Conservation (phyloP, 2,888 invertebrate genomes). For the Osmoderma eremita region DNA sequence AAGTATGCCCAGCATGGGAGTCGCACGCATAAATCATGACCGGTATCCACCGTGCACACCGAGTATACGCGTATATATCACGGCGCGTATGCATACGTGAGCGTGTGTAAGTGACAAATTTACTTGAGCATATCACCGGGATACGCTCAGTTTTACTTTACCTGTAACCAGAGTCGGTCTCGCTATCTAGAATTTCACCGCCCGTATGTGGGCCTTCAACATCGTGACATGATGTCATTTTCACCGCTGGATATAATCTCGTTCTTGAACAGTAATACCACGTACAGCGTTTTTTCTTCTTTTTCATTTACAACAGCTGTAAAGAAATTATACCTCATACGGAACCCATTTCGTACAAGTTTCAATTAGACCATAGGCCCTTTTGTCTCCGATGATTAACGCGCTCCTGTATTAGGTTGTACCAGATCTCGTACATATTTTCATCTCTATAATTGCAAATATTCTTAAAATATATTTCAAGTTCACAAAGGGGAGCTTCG, state of each 20-base stretch:
- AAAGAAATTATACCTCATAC: constrained; percentile 10
- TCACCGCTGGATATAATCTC: constrained; percentile 42
- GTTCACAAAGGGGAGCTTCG: too few relatives aligned
- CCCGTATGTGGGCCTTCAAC: constrained; percentile 54
- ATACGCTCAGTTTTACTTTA: constrained; percentile 57
- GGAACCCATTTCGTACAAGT: constrained; percentile 7
- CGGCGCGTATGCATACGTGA: constrained; percentile 9
- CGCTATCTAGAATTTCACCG: constrained; percentile 57
- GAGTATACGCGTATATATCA: constrained; percentile 22
- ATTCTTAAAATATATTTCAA: too few relatives aligned
- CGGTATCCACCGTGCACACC: constrained; percentile 48
- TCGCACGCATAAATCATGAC: constrained; percentile 53
- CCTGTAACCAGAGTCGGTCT: constrained; percentile 56
- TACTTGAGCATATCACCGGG: constrained; percentile 61
- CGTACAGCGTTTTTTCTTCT: constrained; percentile 22
- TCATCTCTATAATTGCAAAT: too few relatives aligned
- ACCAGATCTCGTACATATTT: too few relatives aligned
- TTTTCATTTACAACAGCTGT: constrained; percentile 21
- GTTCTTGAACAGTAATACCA: constrained; percentile 23
- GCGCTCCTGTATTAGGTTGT: not conserved
- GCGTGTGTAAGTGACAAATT: constrained; percentile 58
- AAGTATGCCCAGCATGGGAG: constrained; percentile 49
- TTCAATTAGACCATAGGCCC: constrained; percentile 21
- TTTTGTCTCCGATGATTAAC: constrained; percentile 3
- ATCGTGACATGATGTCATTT: constrained; percentile 44